Conservation (phyloP, 1,140 invertebrate genomes). For the Chlorops oryzae region DNA sequence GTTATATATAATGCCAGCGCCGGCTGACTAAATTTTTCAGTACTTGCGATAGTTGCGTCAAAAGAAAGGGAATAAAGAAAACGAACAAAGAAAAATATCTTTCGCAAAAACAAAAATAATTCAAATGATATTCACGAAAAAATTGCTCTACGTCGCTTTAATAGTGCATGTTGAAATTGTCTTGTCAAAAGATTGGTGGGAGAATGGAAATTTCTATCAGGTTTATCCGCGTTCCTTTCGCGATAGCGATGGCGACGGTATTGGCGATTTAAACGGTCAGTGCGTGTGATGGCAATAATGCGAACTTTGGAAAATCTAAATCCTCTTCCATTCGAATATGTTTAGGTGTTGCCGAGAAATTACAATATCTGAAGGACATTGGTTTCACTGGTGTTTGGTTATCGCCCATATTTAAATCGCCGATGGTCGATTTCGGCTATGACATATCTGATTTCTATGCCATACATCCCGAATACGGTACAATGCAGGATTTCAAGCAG, state of each 20-base stretch:
- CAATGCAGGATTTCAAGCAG: slow-evolving; percentile 63
- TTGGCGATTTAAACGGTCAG: slow-evolving; percentile 13
- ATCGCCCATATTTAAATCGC: slow-evolving; percentile 64
- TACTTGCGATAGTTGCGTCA: too few relatives aligned
- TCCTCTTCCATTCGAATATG: slow-evolving; percentile 26
- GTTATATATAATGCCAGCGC: too few relatives aligned
- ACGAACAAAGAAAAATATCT: too few relatives aligned
- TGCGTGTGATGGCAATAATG: not conserved
- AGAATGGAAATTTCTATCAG: slow-evolving; percentile 64
- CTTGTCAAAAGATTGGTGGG: slow-evolving; percentile 63
- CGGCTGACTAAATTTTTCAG: too few relatives aligned
- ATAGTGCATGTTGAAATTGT: too few relatives aligned
- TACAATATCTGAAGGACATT: slow-evolving; percentile 52
- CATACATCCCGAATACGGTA: slow-evolving; percentile 66
- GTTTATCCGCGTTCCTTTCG: slow-evolving; percentile 70
- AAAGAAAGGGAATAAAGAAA: too few relatives aligned
- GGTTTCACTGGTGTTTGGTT: slow-evolving; percentile 60
- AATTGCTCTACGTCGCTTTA: too few relatives aligned
- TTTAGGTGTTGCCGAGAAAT: slow-evolving; percentile 50
- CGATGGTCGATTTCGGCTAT: slow-evolving; percentile 62
- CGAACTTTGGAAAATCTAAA: not conserved
- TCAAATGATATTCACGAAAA: too few relatives aligned
- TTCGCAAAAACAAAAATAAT: too few relatives aligned
- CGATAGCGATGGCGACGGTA: slow-evolving; percentile 59
- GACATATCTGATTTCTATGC: slow-evolving; percentile 65